phyloP scores from a whole-genome alignment of 2,888 invertebrate species.

The Amblyjoppa proteus region DNA sequence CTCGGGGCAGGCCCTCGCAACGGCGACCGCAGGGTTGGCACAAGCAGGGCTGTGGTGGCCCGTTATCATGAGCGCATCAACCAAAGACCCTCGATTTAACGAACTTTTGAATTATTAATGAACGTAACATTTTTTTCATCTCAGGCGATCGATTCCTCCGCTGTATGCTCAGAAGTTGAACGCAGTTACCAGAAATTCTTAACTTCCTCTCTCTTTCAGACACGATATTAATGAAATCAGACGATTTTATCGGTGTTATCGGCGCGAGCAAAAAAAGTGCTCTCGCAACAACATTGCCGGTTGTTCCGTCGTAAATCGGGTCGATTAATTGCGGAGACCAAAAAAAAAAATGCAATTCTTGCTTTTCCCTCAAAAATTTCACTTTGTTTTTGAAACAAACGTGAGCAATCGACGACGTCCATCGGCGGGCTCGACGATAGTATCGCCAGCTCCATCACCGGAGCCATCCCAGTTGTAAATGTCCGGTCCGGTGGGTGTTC shows the following conservation, averaged over 20 bases:
- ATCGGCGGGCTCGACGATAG: not conserved
- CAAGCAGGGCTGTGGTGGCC: not conserved
- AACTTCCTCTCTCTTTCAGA: not conserved
- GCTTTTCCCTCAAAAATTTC: not conserved
- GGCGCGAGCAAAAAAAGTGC: too few relatives aligned
- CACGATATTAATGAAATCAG: too few relatives aligned
- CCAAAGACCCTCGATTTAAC: not conserved
- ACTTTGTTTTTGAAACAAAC: not conserved
- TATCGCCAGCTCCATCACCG: not conserved
- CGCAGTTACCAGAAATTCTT: not conserved
- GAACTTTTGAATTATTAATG: not conserved
- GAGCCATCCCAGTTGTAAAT: not conserved
- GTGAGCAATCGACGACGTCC: not conserved
- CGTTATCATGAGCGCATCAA: not conserved
- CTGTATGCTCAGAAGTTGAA: not conserved
- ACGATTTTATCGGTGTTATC: too few relatives aligned
- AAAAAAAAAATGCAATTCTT: not conserved
- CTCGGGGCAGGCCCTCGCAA: not conserved
- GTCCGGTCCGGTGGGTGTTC: not conserved
- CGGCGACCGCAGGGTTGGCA: not conserved
- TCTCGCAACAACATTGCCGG: too few relatives aligned
- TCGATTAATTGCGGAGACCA: not conserved
- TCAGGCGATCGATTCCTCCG: not conserved
- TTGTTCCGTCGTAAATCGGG: not conserved
- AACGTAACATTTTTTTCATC: not conserved